A percentile compares a stretch with the other conserved stretches of the same genome.
phyloP scores from a whole-genome alignment of 2,888 invertebrate genomes.

The Idaea biselata region DNA sequence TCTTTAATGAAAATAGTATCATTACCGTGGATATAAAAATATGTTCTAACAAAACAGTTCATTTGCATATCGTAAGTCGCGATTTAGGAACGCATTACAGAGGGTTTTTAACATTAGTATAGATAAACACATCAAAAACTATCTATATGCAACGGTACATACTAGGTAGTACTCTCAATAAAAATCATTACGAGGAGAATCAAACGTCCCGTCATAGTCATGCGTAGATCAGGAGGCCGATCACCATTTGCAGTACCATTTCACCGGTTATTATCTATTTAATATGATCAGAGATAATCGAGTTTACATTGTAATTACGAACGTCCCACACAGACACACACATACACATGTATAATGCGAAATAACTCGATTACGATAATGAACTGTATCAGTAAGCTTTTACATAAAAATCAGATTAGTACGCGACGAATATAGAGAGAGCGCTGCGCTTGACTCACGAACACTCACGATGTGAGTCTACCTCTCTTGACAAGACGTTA shows the following conservation, averaged over 20 bases:
- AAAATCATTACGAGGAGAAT: too few species aligned
- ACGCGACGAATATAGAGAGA: neutral
- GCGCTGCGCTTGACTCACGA: neutral
- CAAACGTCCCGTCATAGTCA: neutral
- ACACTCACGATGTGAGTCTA: too few species aligned
- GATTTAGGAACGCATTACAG: too few species aligned
- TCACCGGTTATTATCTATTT: neutral
- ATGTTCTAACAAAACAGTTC: too few species aligned
- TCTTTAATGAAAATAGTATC: too few species aligned
- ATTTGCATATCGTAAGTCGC: too few species aligned
- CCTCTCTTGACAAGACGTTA: too few species aligned
- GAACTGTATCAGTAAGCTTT: constrained; percentile 20
- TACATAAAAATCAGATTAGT: constrained; percentile 22
- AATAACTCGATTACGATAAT: constrained; percentile 1
- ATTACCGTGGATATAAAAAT: too few species aligned
- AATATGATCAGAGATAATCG: neutral
- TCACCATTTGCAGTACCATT: neutral
- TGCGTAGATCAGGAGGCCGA: neutral
- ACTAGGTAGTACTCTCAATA: too few species aligned
- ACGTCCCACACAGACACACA: constrained; percentile 3
- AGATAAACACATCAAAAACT: too few species aligned
- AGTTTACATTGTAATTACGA: constrained; percentile 2
- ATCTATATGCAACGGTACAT: too few species aligned
- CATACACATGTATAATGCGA: neutral
- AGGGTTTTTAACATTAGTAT: too few species aligned